Evolutionary conservation across 2,888 invertebrate genomes (phyloP).

Genomic region (Cosmia pyralina): DNA sequence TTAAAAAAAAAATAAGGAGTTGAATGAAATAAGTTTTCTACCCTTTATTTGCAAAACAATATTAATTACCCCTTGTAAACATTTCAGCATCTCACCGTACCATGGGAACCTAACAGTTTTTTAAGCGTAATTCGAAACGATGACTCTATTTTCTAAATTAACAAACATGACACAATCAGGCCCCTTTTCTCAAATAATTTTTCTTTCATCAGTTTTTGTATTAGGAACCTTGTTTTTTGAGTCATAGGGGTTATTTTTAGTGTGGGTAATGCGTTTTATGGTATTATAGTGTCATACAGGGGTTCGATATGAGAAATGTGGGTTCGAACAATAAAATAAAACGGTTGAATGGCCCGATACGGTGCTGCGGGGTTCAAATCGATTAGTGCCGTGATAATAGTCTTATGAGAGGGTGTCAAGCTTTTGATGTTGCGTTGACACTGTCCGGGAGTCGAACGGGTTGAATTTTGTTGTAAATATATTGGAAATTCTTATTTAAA

Average conservation of each 20-base stretch:
- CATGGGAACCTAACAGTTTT: slow-evolving; percentile 75
- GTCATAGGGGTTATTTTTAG: slow-evolving; percentile 56
- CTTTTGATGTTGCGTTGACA: slow-evolving; percentile 39
- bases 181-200: slow-evolving; percentile 61
- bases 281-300: slow-evolving; percentile 66
- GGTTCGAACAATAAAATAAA: slow-evolving; percentile 88
- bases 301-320: slow-evolving; percentile 81
- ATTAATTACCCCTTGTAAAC: slow-evolving; percentile 47
- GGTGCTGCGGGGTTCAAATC: slow-evolving; percentile 86
- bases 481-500: not conserved
- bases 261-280: slow-evolving; percentile 23
- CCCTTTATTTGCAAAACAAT: slow-evolving; percentile 55
- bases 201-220: slow-evolving; percentile 19
- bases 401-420: slow-evolving; percentile 69
- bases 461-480: not conserved
- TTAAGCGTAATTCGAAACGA: slow-evolving; percentile 69
- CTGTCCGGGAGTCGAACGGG: slow-evolving; percentile 5
- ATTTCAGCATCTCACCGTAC: slow-evolving; percentile 56
- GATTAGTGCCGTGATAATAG: slow-evolving; percentile 87
- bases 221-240: slow-evolving; percentile 53
- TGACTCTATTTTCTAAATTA: slow-evolving; percentile 79
- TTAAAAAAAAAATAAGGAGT: not conserved
- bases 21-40: not conserved
- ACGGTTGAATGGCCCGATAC: slow-evolving; percentile 83
- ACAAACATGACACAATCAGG: slow-evolving; percentile 80